A percentile compares a stretch with the other conserved stretches of the same genome.
phyloP scores from a whole-genome alignment of 1,140 invertebrate genomes.

The Aphidius ervi region DNA sequence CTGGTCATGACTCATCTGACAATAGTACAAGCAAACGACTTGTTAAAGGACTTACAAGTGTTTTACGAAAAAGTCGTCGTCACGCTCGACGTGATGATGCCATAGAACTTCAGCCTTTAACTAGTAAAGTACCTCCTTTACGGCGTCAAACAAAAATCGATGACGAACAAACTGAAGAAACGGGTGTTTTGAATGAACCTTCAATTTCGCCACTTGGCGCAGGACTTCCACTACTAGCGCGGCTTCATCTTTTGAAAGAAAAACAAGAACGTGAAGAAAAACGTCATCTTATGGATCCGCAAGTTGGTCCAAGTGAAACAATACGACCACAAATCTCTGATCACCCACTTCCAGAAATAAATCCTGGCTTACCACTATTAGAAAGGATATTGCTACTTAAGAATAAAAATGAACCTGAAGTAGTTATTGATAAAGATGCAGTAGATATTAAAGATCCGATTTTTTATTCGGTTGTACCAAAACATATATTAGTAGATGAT shows the following conservation, averaged over 20 bases:
- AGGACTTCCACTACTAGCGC: slow-evolving; percentile 73
- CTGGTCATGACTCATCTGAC: slow-evolving; percentile 59
- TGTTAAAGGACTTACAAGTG: slow-evolving; percentile 73
- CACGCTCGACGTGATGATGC: slow-evolving; percentile 52
- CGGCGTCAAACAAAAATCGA: slow-evolving; percentile 44
- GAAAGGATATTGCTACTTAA: slow-evolving; percentile 75
- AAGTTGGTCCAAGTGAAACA: slow-evolving; percentile 43
- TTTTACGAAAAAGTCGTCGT: slow-evolving; percentile 60
- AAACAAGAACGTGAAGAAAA: slow-evolving; percentile 70
- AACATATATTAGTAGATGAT: slow-evolving; percentile 7
- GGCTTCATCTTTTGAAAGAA: slow-evolving; percentile 76
- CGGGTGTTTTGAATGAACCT: slow-evolving; percentile 31
- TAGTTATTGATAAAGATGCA: slow-evolving; percentile 37
- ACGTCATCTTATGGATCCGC: slow-evolving; percentile 54
- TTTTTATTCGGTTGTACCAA: slow-evolving; percentile 12
- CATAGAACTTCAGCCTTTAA: slow-evolving; percentile 51
- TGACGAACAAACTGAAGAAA: slow-evolving; percentile 37
- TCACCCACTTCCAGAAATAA: slow-evolving; percentile 19
- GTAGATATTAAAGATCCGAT: slow-evolving; percentile 33
- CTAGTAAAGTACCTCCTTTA: slow-evolving; percentile 53
- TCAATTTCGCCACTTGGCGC: slow-evolving; percentile 68
- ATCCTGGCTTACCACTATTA: slow-evolving; percentile 62
- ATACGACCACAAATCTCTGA: slow-evolving; percentile 15
- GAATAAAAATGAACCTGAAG: slow-evolving; percentile 70
- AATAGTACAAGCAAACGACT: slow-evolving; percentile 68